These are phyloP conservation scores for Tetanocera ferruginea DNA, from an alignment of 2,888 invertebrate species.

Conservation along the genomic window DNA sequence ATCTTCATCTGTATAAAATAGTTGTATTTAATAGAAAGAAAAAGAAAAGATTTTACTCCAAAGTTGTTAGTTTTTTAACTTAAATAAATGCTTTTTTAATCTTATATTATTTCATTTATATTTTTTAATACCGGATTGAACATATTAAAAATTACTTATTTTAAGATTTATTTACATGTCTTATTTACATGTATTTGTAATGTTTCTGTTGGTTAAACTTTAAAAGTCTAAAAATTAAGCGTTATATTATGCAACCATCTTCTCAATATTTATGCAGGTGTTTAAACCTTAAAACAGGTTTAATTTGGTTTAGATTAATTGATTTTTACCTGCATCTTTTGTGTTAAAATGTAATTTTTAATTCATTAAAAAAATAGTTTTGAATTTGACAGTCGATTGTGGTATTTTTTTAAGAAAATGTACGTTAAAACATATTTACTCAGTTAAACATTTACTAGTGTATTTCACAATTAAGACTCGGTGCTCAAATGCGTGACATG, in stretches of 20 bases:
- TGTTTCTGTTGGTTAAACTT: constrained; percentile 40
- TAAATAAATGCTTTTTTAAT: neutral
- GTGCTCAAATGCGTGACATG: too few species aligned
- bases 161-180: constrained; percentile 23
- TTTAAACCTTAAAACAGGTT: constrained; percentile 56
- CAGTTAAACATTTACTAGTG: too few species aligned
- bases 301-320: constrained; percentile 36
- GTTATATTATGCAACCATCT: neutral
- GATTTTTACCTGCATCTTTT: neutral
- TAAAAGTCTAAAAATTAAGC: neutral
- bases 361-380: too few species aligned
- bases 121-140: constrained; percentile 49
- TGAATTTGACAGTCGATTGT: neutral
- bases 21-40: neutral
- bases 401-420: neutral
- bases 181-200: constrained; percentile 11
- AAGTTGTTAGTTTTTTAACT: constrained; percentile 33
- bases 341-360: too few species aligned
- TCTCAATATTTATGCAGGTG: neutral
- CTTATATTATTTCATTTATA: neutral
- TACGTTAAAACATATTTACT: neutral
- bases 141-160: constrained; percentile 48
- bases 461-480: too few species aligned
- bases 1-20: neutral
- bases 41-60: neutral